Percentiles rank a stretch among this genome's conserved stretches.
Evolutionary conservation across 2,888 invertebrate genomes (phyloP).

Genomic region (Drosophila vallismaia): DNA sequence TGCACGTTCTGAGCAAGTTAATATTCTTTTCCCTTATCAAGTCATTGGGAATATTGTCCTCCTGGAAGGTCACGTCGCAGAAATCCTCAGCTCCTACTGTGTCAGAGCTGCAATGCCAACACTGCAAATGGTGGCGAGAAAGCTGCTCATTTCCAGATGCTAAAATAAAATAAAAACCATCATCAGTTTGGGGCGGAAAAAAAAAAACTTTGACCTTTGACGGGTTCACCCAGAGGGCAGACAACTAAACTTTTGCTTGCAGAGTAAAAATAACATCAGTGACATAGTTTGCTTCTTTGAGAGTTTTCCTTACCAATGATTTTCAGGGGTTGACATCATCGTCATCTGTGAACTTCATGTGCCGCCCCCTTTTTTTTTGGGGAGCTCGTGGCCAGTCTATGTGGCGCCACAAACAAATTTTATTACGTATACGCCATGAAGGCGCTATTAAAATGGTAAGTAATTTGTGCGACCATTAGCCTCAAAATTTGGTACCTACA

Average conservation of each 20-base stretch:
- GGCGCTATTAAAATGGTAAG: constrained; percentile 11
- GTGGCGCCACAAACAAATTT: constrained; percentile 56
- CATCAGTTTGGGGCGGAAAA: constrained; percentile 1
- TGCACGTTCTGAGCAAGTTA: constrained; percentile 76
- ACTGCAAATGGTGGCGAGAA: constrained; percentile 67
- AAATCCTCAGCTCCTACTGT: constrained; percentile 81
- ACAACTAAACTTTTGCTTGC: constrained; percentile 4
- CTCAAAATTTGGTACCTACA: neutral
- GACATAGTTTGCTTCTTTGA: constrained; percentile 25
- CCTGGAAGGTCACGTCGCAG: constrained; percentile 78
- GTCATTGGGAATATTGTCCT: constrained; percentile 77
- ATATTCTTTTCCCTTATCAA: constrained; percentile 76
- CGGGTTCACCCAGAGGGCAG: constrained; percentile 32
- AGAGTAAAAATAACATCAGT: constrained; percentile 11
- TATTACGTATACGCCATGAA: constrained; percentile 53
- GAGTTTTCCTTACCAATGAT: neutral
- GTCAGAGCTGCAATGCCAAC: constrained; percentile 83
- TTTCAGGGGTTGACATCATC: constrained; percentile 43
- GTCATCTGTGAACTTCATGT: constrained; percentile 13
- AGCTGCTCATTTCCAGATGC: constrained; percentile 43
- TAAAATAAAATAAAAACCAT: neutral
- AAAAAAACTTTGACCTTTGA: constrained; percentile 47
- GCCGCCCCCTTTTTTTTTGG: constrained; percentile 30
- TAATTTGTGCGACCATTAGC: constrained; percentile 1
- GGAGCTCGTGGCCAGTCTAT: constrained; percentile 52